Evolutionary conservation across 64 coral and sea anemone species (phyloP), one percentile per base, ranked within the genome.

Genomic region (Actinia equina): DNA sequence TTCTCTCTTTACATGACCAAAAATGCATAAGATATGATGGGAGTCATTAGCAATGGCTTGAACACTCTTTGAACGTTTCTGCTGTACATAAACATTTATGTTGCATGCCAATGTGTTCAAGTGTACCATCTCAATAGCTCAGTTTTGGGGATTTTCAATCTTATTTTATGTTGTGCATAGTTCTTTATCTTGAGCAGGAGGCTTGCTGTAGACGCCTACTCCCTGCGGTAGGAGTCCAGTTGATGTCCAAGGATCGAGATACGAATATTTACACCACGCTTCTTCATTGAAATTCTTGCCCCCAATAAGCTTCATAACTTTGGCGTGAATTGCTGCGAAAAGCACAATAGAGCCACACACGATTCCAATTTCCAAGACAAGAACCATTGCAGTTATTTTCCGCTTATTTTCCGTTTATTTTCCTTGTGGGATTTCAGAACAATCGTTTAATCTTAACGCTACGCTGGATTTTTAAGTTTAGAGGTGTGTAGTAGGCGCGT

Each of bases 241-340:
- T 63, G 83, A 85, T 8, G 83, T 85, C 83, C 83, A 85, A 85
- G 83, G 83, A 44, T 85, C 83, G 17, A 85, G 44, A 63, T 85
- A 85, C 11, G 19, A 4, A 19, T 85, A 55, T 17, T 81, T 46
- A 81, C 78, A 81, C 20, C 49, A 85, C 25, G 5, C 52, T 25
- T 58, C 83, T 37, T 85, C 26, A 25, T 85, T 42, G 45, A 26
- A 62, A 12, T 60, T 85, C 11, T 85, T 58, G 5, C n/a, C 83
- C 1, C 55, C 30, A 25, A 85, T 41, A 44, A 85, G 20, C 55
- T 85, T 5, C 83, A 85, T 85, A 17, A 85, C 43, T 26, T 62
- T 85, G 53, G 56, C 55, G 45, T 85, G 52, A 63, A 85, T 22
- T 42, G 83, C 83, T 85, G 83, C 42, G 56, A 85, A 85, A 57